These are phyloP conservation scores for Mycteria americana DNA, from an alignment of 2,797 vertebrate genomes.

Conservation along the genomic window DNA sequence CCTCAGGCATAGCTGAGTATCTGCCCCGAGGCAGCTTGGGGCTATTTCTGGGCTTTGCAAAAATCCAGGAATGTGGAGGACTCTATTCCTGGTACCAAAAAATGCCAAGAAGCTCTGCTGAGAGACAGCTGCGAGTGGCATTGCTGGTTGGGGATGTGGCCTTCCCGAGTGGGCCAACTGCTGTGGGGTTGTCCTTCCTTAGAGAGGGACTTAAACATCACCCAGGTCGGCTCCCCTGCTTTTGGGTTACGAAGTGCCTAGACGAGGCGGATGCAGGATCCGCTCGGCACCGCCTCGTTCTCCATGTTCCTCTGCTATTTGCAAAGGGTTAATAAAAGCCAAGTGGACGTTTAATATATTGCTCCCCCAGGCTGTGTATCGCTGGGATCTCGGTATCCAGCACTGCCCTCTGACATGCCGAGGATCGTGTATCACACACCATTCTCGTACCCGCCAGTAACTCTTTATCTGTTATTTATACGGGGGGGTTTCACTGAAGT, in stretches of 20 bases:
- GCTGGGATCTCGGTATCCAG: not conserved
- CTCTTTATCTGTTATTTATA: not conserved
- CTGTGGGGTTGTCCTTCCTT: not conserved
- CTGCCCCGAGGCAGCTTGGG: not conserved
- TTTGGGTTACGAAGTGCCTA: not conserved
- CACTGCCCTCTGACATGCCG: not conserved
- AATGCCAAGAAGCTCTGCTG: slow-evolving; percentile 37
- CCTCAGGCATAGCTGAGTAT: not conserved
- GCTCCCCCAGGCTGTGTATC: not conserved
- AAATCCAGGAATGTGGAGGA: slow-evolving; percentile 56
- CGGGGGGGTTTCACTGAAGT: not conserved
- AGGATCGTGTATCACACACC: rapidly evolving
- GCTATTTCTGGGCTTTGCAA: slow-evolving; percentile 47
- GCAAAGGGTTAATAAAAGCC: not conserved
- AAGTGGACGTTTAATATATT: rapidly evolving
- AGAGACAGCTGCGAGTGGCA: slow-evolving; percentile 55
- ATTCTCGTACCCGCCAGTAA: rapidly evolving
- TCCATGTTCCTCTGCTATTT: not conserved
- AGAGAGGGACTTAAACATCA: not conserved
- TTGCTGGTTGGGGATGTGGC: not conserved
- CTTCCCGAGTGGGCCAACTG: not conserved
- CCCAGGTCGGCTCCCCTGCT: rapidly evolving
- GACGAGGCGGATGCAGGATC: no score
- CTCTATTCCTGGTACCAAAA: slow-evolving; percentile 62
- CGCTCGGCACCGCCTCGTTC: rapidly evolving